Conservation (phyloP, 2,797 vertebrate genomes). For the Pogonophryne albipinna region DNA sequence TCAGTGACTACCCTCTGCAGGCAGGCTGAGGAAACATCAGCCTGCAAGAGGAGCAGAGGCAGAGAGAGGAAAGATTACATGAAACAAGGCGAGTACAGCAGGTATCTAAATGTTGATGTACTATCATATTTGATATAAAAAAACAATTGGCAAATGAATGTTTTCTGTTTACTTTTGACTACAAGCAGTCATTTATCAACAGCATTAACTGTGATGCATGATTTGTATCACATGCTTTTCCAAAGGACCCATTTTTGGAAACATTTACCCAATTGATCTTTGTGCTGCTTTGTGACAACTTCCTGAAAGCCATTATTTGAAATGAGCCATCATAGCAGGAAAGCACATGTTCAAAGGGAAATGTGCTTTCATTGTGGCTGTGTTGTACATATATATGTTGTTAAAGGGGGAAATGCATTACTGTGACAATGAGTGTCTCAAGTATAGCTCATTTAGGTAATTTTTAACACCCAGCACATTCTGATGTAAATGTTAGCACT, state of each 20-base stretch:
- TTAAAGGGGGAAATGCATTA: conserved; percentile 58
- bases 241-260: conserved; percentile 55
- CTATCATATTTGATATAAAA: conserved; percentile 16
- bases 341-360: conserved; percentile 64
- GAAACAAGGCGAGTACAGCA: conserved; percentile 2
- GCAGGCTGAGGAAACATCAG: conserved; percentile 61
- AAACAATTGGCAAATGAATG: conserved; percentile 27
- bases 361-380: conserved; percentile 64
- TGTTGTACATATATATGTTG: conserved; percentile 54
- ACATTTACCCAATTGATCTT: conserved; percentile 66
- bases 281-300: conserved; percentile 65
- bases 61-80: conserved; percentile 11
- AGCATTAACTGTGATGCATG: conserved; percentile 26
- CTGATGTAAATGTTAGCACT: conserved; percentile 53
- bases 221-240: conserved; percentile 40
- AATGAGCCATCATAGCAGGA: conserved; percentile 66
- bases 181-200: conserved; percentile 45
- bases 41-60: conserved; percentile 2
- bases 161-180: conserved; percentile 54
- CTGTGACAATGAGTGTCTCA: conserved; percentile 53
- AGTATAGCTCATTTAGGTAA: conserved; percentile 51
- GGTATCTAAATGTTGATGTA: conserved; percentile 35
- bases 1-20: conserved; percentile 84
- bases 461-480: conserved; percentile 61
- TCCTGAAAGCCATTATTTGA: conserved; percentile 68